Evolutionary conservation across 2,113 vertebrate genomes (phyloP).

Genomic region (Oriolus oriolus): DNA sequence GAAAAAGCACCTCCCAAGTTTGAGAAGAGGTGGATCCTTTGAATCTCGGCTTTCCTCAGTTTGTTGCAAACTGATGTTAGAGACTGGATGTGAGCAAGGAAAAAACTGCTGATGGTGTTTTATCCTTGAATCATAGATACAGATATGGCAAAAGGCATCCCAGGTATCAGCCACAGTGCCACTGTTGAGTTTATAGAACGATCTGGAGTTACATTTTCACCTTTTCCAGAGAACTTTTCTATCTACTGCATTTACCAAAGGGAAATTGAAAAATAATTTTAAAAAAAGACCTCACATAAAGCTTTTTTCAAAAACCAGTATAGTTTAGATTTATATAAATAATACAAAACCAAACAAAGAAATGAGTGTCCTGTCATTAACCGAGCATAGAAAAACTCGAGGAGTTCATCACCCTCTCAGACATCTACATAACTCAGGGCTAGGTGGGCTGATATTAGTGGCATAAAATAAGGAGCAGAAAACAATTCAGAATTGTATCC

Average conservation of each 20-base stretch:
- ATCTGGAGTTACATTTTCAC: background rate
- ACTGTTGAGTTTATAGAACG: background rate
- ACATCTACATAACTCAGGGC: background rate
- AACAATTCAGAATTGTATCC: background rate
- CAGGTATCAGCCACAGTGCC: background rate
- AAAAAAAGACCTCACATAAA: background rate
- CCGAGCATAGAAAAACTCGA: background rate
- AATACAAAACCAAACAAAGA: background rate
- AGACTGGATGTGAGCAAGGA: background rate
- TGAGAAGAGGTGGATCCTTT: background rate
- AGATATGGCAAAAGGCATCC: background rate
- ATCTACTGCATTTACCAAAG: background rate
- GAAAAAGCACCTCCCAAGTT: background rate
- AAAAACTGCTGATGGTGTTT: background rate
- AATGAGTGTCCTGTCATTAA: background rate
- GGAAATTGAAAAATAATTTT: background rate
- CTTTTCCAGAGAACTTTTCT: background rate
- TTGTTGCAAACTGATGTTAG: background rate
- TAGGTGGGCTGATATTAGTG: background rate
- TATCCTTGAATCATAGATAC: background rate
- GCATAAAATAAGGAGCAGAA: background rate
- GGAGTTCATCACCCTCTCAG: background rate
- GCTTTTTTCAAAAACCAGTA: background rate
- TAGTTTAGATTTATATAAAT: background rate
- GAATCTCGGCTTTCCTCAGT: background rate